phyloP scores from a whole-genome alignment of 2,113 vertebrate genomes.

The Pterocles gutturalis region DNA sequence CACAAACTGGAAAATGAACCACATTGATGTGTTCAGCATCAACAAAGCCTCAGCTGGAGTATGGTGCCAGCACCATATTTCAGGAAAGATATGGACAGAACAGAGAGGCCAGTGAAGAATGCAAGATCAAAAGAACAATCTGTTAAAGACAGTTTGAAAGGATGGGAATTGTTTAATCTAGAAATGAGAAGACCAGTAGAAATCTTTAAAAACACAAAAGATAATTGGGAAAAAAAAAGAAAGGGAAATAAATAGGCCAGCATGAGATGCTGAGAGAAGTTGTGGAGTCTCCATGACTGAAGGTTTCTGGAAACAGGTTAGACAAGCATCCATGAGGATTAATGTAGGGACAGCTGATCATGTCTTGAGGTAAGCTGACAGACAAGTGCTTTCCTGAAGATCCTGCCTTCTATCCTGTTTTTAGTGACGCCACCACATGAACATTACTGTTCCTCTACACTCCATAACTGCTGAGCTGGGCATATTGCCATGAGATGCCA shows the following conservation, averaged over 20 bases:
- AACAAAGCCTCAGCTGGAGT: neutral
- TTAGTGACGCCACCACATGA: neutral
- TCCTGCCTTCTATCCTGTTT: neutral
- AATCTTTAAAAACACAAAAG: neutral
- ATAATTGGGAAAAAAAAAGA: neutral
- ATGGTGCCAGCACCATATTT: neutral
- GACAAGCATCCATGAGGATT: neutral
- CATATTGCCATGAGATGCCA: neutral
- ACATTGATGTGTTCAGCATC: neutral
- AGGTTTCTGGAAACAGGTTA: neutral
- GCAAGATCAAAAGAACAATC: neutral
- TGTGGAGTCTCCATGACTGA: neutral
- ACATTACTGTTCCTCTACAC: neutral
- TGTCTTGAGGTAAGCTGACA: neutral
- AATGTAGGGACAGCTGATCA: neutral
- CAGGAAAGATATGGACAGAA: neutral
- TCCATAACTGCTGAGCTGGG: neutral
- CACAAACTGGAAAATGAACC: neutral
- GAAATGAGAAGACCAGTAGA: neutral
- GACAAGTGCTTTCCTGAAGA: neutral
- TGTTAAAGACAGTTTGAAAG: neutral
- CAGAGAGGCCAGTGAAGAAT: neutral
- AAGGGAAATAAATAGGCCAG: neutral
- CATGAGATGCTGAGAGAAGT: neutral
- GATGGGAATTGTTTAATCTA: neutral